Evolutionary conservation across 37 sponge, comb jelly and placozoan genomes (phyloP).

Genomic region (Chondrilla cf. caribensis): DNA sequence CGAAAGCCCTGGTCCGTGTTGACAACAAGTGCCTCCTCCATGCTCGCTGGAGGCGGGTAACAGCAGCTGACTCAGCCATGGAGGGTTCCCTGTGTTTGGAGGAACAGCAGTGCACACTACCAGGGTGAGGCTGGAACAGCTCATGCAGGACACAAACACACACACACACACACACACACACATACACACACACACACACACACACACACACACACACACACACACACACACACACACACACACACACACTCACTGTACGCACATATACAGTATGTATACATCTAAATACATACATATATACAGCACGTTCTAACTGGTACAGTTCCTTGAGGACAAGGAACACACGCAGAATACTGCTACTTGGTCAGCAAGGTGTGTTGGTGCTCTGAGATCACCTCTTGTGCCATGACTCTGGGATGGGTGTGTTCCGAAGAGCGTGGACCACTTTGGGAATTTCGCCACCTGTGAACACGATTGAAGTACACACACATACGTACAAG

Average conservation of each 20-base stretch:
- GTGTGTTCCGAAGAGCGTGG: background rate
- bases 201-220: slow-evolving; percentile 30
- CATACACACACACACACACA: slow-evolving; percentile 11
- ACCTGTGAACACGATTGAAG: background rate
- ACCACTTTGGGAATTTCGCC: background rate
- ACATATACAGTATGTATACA: slow-evolving; percentile 14
- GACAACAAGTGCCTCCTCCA: background rate
- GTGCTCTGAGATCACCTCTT: too few species aligned
- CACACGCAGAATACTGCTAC: slow-evolving; percentile 17
- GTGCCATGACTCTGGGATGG: background rate
- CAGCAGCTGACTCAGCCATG: background rate
- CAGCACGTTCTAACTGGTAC: background rate
- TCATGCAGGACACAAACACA: too few species aligned
- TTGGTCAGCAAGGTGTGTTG: too few species aligned
- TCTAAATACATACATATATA: slow-evolving; percentile 36
- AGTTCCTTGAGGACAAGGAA: background rate
- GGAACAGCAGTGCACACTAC: background rate
- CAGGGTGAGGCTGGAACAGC: background rate
- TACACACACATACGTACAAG: too few species aligned
- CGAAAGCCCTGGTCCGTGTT: background rate
- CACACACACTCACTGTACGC: background rate
- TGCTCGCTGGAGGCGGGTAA: background rate
- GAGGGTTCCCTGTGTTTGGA: background rate
- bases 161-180: background rate
- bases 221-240: slow-evolving; percentile 15